Evolutionary conservation across 2,888 invertebrate species (phyloP).

Genomic region (Eilema caniola): DNA sequence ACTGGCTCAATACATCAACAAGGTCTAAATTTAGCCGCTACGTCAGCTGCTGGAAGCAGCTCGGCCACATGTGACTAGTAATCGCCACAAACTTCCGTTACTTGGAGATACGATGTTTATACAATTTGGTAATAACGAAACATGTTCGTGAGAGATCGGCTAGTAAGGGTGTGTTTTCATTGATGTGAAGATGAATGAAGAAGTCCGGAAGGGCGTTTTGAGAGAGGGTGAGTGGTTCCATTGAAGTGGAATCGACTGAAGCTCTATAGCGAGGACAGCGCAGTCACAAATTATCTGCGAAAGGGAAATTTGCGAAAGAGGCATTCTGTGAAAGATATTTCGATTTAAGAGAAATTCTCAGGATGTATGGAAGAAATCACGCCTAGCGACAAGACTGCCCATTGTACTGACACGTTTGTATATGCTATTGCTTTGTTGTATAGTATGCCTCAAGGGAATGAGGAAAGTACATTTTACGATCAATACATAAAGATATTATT

Average conservation of each 20-base stretch:
- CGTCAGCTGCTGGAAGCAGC: constrained; percentile 35
- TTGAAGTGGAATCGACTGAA: not conserved
- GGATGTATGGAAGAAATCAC: no score
- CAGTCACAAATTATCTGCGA: no score
- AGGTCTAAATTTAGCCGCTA: constrained; percentile 47
- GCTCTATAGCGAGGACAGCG: not conserved
- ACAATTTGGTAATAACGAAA: constrained; percentile 13
- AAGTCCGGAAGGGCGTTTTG: not conserved
- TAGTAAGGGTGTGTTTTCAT: not conserved
- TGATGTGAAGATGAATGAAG: not conserved
- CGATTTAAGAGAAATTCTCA: no score
- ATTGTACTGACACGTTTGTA: no score
- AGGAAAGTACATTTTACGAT: no score
- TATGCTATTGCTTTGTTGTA: no score
- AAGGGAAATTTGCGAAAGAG: no score
- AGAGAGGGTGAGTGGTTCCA: not conserved
- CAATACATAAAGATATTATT: no score
- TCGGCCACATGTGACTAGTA: constrained; percentile 40
- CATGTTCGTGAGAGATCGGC: not conserved
- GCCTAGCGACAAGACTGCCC: no score
- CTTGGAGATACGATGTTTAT: constrained; percentile 27
- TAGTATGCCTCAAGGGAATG: no score
- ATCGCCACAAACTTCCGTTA: constrained; percentile 24
- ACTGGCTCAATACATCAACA: constrained; percentile 34
- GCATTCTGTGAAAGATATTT: no score